Percentiles rank a stretch among this genome's conserved stretches.
Evolutionary conservation across 2,113 vertebrate species (phyloP).

Genomic region (Bothrops jararaca): DNA sequence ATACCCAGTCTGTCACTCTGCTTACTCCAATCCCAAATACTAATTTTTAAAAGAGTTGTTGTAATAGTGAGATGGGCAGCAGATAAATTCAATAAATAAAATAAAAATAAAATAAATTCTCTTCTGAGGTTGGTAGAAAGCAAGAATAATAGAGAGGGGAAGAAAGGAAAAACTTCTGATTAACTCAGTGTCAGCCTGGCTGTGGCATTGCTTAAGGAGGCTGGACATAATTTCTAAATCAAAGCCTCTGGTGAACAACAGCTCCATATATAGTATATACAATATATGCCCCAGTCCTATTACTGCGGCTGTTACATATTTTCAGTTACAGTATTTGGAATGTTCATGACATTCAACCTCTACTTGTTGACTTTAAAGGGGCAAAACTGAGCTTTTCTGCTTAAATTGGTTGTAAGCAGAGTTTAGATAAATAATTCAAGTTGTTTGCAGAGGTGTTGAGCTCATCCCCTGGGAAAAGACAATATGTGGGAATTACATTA

Average conservation of each 20-base stretch:
- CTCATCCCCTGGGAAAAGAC: conserved; percentile 23
- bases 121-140: not conserved
- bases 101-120: not conserved
- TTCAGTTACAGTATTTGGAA: not conserved
- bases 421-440: conserved; percentile 25
- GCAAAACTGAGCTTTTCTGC: not conserved
- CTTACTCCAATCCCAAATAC: not conserved
- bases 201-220: not conserved
- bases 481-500: conserved; percentile 35
- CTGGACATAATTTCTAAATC: not conserved
- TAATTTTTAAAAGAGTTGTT: not conserved
- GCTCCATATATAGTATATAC: not conserved
- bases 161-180: not conserved
- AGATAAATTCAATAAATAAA: not conserved
- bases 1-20: not conserved
- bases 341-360: not conserved
- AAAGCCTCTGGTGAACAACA: not conserved
- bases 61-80: not conserved
- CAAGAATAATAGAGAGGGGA: not conserved
- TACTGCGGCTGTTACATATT: not conserved
- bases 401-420: conserved; percentile 26
- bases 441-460: conserved; percentile 27
- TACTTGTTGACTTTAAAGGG: not conserved
- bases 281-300: no score
- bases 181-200: not conserved